A percentile compares a stretch with the other conserved stretches of the same genome.
phyloP scores from a whole-genome alignment of 2,888 invertebrate species.

The Cantharis flavilabris region DNA sequence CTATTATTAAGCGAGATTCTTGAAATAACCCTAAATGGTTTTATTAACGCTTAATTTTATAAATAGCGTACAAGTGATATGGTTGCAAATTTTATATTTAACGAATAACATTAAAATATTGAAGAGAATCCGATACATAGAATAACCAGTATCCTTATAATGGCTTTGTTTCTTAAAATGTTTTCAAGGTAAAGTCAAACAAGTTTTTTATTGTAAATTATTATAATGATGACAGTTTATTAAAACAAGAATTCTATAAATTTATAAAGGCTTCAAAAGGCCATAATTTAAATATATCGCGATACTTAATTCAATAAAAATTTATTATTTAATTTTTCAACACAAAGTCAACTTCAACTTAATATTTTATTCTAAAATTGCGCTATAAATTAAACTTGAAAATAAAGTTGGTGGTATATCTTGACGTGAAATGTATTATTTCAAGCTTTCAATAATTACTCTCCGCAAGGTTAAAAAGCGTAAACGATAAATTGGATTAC shows the following conservation, averaged over 20 bases:
- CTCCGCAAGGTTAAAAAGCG: neutral
- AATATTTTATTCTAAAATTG: neutral
- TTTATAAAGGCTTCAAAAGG: neutral
- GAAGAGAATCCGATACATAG: neutral
- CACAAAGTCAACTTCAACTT: neutral
- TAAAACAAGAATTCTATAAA: neutral
- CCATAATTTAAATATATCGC: neutral
- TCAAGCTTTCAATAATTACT: neutral
- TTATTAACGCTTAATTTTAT: conserved; percentile 10
- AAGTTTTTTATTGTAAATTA: conserved; percentile 4
- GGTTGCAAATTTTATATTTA: conserved; percentile 10
- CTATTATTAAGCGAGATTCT: conserved; percentile 14
- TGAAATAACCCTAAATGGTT: conserved; percentile 19
- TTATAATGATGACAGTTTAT: conserved; percentile 1
- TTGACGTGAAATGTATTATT: neutral
- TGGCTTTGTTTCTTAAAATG: conserved; percentile 1
- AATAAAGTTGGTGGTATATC: neutral
- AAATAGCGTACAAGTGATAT: conserved; percentile 5
- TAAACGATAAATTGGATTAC: neutral
- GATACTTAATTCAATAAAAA: neutral
- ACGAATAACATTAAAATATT: neutral
- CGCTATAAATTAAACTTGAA: neutral
- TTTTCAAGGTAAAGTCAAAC: conserved; percentile 1
- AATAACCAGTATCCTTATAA: neutral
- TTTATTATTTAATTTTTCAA: neutral